Evolutionary conservation across 1,140 invertebrate species (phyloP), one percentile per base, ranked within the genome.

Genomic region (Steinernema feltiae): DNA sequence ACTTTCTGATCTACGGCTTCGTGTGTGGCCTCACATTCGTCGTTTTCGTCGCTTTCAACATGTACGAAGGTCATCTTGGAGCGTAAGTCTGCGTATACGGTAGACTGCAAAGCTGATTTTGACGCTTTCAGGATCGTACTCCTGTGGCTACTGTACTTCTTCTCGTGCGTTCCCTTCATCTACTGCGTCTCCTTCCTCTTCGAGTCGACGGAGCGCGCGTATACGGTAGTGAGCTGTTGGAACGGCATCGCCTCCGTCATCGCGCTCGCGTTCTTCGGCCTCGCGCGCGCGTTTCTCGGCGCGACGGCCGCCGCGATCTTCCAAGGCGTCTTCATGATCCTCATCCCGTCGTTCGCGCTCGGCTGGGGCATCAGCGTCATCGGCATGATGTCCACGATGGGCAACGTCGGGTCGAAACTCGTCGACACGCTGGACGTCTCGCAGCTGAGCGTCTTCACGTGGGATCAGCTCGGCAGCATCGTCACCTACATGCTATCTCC

Each of bases 161-260:
- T n/a, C 18, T 53, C 75, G 1, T 32, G 48, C 29, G 31, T 78
- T 27, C 75, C 76, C 18, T 71, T 78, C 63, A 78, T 74, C n/a
- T 78, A 78, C 32, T 30, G 46, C 31, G 69, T 74, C 29, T 78
- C 76, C n/a, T 70, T 78, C 7, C 30, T 78, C 32, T 78, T 78
- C 48, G 48, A 53, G 24, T 71, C 63, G 7, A 63, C 53, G 53
- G 53, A 63, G 7, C 53, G 53, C 15, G 53, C 53, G 7, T 63
- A 63, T 21, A 63, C 53, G 12, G 24, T 27, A 3, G 53, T 63
- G 3, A 17, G 7, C 53, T 63, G 15, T 27, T 63, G 53, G 53
- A 63, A 63, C 53, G 24, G 7, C 12, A 63, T 63, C 53, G 53
- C 53, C 12, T 12, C 53, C 53, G 53, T 63, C 53, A 27, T 63